phyloP scores from a whole-genome alignment of 2,888 invertebrate species.

The Athripsodes cinereus region DNA sequence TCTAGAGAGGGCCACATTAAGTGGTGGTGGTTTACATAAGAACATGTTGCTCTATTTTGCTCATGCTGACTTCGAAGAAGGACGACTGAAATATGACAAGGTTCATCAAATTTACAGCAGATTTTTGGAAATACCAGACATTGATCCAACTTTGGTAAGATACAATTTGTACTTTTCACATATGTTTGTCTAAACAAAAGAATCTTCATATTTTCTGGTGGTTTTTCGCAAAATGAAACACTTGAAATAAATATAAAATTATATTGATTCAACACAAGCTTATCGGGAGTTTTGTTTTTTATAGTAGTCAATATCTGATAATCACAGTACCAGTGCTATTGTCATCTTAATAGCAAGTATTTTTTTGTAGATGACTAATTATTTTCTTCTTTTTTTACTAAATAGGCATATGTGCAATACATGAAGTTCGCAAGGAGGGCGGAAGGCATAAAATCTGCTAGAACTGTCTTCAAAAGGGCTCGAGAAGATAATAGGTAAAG shows the following conservation, averaged over 20 bases:
- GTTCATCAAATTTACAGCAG: conserved; percentile 93
- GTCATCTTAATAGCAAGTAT: too few relatives aligned
- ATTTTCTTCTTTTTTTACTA: conserved; percentile 25
- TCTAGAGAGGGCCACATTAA: conserved; percentile 83
- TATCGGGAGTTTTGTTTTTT: background rate
- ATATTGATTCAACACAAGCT: background rate
- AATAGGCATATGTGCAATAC: conserved; percentile 94
- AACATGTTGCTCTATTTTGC: conserved; percentile 96
- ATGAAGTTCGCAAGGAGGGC: conserved; percentile 98
- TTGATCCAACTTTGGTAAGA: conserved; percentile 90
- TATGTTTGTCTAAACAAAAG: too few relatives aligned
- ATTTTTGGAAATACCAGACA: conserved; percentile 79
- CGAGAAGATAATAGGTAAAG: conserved; percentile 72
- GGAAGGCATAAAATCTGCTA: conserved; percentile 95
- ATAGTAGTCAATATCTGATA: too few relatives aligned
- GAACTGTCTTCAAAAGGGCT: conserved; percentile 91
- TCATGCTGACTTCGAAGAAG: conserved; percentile 98
- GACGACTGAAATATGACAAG: conserved; percentile 91
- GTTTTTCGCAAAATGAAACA: too few relatives aligned
- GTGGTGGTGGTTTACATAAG: conserved; percentile 74
- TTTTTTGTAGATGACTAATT: background rate
- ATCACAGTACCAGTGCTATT: too few relatives aligned
- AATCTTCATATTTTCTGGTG: too few relatives aligned
- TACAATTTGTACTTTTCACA: too few relatives aligned
- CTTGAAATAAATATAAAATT: background rate